Evolutionary conservation across 2,888 invertebrate genomes (phyloP), one percentile per base, ranked within the genome.

Genomic region (Crocallis elinguaria): DNA sequence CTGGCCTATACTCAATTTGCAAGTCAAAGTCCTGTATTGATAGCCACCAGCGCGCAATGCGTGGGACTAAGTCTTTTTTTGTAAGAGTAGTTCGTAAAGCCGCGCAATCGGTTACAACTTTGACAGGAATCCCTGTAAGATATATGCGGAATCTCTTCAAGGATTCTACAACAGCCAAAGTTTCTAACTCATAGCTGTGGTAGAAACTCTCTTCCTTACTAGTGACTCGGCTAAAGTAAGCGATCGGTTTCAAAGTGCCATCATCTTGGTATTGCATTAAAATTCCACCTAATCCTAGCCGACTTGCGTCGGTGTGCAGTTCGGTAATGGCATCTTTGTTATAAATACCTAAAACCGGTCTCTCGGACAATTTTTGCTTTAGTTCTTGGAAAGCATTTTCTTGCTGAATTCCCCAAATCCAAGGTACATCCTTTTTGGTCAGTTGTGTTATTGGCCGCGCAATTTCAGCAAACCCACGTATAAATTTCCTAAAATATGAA

Each of bases 271-370:
- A 32, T 29, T 66, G 73, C 57, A 79, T 8, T 2, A 77, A 44
- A 3, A 75, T 66, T 2, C 68, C 68, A 8, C 74, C 77, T 27
- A 71, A 61, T 0, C 77, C 77, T 4, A 57, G 2, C 3, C 50
- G 36, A 49, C 70, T 71, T 0, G 75, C 74, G 57, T 78, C 75
- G 1, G 71, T 73, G 46, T 79, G 76, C 4, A 77, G 38, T 53
- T 78, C 71, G 8, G 71, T 71, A 32, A 43, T 49, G 1, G 54
- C 44, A 1, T 49, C 48, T 8, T 67, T 71, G 30, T 73, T 56
- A 49, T 71, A 82, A 3, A 80, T 51, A 2, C 67, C 58, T 16
- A 80, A 51, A 16, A 75, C 62, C 0, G 67, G 66, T 23, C 63
- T 11, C 4, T 33, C 35, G 1, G 29, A 35, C 19, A 63, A 36